A percentile compares a stretch with the other conserved stretches of the same genome.
phyloP scores from a whole-genome alignment of 1,140 invertebrate genomes.

The Saccostrea glomerata region DNA sequence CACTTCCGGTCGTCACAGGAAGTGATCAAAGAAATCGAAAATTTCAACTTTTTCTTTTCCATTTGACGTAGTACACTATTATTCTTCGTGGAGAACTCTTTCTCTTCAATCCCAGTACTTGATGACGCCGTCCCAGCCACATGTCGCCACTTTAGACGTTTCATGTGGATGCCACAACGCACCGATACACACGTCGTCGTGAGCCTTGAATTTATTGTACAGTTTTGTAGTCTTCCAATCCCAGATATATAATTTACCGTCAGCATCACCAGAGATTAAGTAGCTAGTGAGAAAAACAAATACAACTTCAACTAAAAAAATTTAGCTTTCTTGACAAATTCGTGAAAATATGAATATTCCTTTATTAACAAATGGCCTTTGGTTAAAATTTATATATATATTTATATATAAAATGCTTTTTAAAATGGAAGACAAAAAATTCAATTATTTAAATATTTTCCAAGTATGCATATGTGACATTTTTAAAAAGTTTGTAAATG shows the following conservation, averaged over 20 bases:
- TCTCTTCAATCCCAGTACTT: slow-evolving; percentile 96
- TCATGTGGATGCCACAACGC: slow-evolving; percentile 99
- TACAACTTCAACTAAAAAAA: not conserved
- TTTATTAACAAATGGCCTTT: too few relatives aligned
- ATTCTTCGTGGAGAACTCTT: not conserved
- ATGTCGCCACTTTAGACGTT: slow-evolving; percentile 95
- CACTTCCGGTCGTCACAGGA: too few relatives aligned
- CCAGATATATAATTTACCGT: slow-evolving; percentile 99
- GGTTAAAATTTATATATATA: too few relatives aligned
- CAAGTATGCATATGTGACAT: too few relatives aligned
- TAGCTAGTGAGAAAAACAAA: slow-evolving; percentile 86
- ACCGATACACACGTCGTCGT: slow-evolving; percentile 97
- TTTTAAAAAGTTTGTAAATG: too few relatives aligned
- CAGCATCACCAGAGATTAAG: slow-evolving; percentile 98
- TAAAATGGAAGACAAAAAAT: too few relatives aligned
- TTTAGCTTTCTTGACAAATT: not conserved
- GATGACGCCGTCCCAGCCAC: slow-evolving; percentile 98
- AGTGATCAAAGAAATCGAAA: too few relatives aligned
- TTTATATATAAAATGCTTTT: too few relatives aligned
- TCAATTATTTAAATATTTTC: too few relatives aligned
- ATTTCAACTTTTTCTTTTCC: too few relatives aligned
- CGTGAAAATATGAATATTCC: too few relatives aligned
- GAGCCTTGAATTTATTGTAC: slow-evolving; percentile 99
- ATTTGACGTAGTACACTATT: not conserved
- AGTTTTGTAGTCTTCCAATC: slow-evolving; percentile 99